Conservation (phyloP, 2,797 vertebrate genomes). For the Nyctalus aviator region DNA sequence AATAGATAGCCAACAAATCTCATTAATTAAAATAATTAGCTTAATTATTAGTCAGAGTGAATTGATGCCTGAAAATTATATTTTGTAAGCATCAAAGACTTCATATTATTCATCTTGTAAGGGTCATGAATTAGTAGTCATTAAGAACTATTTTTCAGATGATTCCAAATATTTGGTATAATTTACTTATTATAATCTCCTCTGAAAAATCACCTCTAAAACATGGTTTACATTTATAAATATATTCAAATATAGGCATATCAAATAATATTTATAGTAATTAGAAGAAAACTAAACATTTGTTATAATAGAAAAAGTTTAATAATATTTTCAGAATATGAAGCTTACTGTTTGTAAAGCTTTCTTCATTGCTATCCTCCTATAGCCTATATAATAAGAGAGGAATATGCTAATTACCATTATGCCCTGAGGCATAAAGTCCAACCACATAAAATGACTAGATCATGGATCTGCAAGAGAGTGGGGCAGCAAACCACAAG, state of each 20-base stretch:
- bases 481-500: no score
- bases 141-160: background rate
- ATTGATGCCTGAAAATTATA: background rate
- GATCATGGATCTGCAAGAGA: no score
- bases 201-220: background rate
- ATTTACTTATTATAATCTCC: background rate
- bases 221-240: background rate
- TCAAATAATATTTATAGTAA: background rate
- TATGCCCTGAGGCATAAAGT: no score
- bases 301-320: background rate
- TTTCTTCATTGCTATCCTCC: background rate
- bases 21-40: slow-evolving; percentile 55
- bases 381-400: no score
- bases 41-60: slow-evolving; percentile 18
- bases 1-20: background rate
- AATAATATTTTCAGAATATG: background rate
- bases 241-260: background rate
- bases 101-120: background rate
- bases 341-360: background rate
- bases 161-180: background rate
- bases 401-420: no score
- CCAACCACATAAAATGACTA: no score
- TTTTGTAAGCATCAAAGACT: slow-evolving; percentile 24
- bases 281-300: background rate
- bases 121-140: background rate